Conservation (phyloP, 2,797 vertebrate genomes). For the Falco concolor region DNA sequence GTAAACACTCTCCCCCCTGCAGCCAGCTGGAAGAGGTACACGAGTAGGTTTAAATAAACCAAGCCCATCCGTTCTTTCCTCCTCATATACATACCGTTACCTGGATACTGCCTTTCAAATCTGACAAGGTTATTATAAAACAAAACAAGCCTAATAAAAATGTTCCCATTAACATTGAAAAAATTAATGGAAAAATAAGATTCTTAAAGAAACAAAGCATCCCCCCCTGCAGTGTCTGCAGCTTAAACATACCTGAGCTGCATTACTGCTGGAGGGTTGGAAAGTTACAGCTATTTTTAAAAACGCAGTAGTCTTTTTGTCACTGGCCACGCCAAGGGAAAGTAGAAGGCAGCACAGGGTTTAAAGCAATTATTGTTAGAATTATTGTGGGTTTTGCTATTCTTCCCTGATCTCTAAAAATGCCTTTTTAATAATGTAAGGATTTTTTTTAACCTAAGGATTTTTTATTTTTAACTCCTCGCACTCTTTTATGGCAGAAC, state of each 20-base stretch:
- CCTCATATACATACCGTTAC: conserved; percentile 39
- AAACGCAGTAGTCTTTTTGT: not conserved
- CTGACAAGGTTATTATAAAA: conserved; percentile 45
- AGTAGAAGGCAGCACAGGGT: not conserved
- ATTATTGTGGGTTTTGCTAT: not conserved
- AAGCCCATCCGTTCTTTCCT: not conserved
- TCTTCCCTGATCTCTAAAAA: not conserved
- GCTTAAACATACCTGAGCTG: not conserved
- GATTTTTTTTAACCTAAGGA: not conserved
- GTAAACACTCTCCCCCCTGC: not conserved
- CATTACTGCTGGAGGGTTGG: not conserved
- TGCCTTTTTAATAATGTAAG: not conserved
- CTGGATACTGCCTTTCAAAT: conserved; percentile 57
- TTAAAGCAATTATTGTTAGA: conserved; percentile 9
- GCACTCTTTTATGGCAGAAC: not conserved
- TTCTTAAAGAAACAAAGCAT: conserved; percentile 42
- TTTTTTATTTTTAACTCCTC: not conserved
- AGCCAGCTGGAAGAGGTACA: conserved; percentile 40
- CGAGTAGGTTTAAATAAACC: not conserved
- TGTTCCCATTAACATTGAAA: conserved; percentile 17
- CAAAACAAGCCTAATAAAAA: conserved; percentile 51
- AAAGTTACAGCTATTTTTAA: not conserved
- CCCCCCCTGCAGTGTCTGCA: not conserved
- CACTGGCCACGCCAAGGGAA: not conserved
- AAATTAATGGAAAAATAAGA: conserved; percentile 24